phyloP scores from a whole-genome alignment of 2,888 invertebrate species.

The Steinernema carpocapsae region DNA sequence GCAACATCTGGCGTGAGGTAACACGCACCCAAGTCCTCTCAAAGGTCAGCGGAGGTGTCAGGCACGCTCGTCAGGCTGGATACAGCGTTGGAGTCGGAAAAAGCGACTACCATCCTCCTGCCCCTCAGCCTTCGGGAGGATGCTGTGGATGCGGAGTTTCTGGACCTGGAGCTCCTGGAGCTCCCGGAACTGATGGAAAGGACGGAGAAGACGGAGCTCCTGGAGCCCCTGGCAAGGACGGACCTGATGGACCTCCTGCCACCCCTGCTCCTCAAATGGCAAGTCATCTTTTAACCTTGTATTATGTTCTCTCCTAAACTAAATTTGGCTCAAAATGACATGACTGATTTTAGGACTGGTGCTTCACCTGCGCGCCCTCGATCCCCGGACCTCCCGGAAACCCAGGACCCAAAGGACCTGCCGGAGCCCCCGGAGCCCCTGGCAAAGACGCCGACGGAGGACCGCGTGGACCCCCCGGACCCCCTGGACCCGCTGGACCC shows the following conservation, averaged over 20 bases:
- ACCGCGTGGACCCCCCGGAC: neutral
- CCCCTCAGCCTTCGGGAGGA: neutral
- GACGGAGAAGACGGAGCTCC: slow-evolving; percentile 19
- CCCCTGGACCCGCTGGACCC: neutral
- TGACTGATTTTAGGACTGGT: slow-evolving; percentile 19
- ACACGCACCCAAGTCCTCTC: slow-evolving; percentile 60
- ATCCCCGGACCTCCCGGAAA: slow-evolving; percentile 27
- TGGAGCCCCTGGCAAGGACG: slow-evolving; percentile 7
- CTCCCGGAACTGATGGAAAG: too few species aligned
- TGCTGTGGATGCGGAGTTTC: neutral
- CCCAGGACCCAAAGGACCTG: slow-evolving; percentile 47
- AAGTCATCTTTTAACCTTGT: too few species aligned
- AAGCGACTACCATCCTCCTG: neutral
- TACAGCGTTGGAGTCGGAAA: slow-evolving; percentile 26
- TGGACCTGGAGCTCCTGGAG: too few species aligned
- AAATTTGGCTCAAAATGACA: too few species aligned
- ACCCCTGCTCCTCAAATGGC: neutral
- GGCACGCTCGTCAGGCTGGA: slow-evolving; percentile 40
- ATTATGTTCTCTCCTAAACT: too few species aligned
- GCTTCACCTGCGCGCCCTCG: slow-evolving; percentile 31
- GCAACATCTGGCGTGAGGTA: slow-evolving; percentile 66
- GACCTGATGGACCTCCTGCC: too few species aligned
- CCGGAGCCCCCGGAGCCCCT: slow-evolving; percentile 52
- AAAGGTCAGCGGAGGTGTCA: slow-evolving; percentile 41
- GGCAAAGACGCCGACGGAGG: slow-evolving; percentile 46